phyloP scores from a whole-genome alignment of 37 sponge, comb jelly and placozoan genomes.

The Spongilla lacustris region DNA sequence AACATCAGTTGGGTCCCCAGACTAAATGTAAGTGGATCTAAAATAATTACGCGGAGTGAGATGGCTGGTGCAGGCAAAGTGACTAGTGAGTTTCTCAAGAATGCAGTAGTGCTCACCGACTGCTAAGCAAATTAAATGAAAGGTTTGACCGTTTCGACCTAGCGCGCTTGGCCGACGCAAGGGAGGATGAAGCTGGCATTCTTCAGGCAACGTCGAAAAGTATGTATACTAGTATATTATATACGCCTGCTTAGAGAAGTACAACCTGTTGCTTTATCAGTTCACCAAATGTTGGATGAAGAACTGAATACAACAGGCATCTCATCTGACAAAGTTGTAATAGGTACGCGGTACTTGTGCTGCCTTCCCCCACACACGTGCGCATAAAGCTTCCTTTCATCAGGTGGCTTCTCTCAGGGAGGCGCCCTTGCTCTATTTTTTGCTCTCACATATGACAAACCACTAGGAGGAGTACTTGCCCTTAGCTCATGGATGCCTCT shows the following conservation, averaged over 20 bases:
- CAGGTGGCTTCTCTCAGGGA: conserved; percentile 86
- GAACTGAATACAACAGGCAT: conserved; percentile 27
- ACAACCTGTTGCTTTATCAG: neutral
- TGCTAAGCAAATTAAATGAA: conserved; percentile 57
- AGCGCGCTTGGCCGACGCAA: conserved; percentile 4
- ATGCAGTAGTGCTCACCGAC: conserved; percentile 34
- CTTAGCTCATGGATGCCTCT: conserved; percentile 76
- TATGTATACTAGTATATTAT: neutral
- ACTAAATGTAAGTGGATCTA: too few species aligned
- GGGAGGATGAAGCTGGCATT: conserved; percentile 73
- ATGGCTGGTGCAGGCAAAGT: conserved; percentile 17
- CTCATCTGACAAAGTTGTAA: conserved; percentile 47
- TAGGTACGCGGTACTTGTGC: too few species aligned
- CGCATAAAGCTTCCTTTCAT: neutral
- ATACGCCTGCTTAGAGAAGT: neutral
- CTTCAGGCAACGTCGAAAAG: conserved; percentile 30
- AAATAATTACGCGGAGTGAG: too few species aligned
- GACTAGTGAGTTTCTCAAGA: conserved; percentile 36
- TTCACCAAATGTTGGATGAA: neutral
- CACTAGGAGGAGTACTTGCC: conserved; percentile 74
- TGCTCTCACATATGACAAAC: conserved; percentile 64
- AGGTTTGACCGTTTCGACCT: conserved; percentile 78
- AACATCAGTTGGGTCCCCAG: too few species aligned
- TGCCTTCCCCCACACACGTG: too few species aligned
- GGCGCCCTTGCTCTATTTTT: conserved; percentile 75